Evolutionary conservation across 2,797 vertebrate species (phyloP).

Genomic region (Galago senegalensis): DNA sequence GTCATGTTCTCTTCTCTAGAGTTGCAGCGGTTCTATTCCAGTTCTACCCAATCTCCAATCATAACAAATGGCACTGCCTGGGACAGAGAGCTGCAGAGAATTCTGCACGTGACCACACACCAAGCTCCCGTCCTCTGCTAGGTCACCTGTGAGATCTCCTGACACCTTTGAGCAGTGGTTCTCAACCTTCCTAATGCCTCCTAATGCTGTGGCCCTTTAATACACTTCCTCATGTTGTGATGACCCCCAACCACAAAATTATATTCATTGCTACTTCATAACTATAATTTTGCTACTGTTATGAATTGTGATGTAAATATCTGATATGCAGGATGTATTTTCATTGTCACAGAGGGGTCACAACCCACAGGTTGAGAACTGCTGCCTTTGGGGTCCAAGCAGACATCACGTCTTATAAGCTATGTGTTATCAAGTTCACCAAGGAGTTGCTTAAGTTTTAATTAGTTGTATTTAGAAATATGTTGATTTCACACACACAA

Average conservation of each 20-base stretch:
- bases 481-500: not conserved
- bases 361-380: no score
- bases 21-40: accelerated
- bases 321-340: no score
- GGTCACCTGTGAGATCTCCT: not conserved
- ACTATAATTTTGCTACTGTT: no score
- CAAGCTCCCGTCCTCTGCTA: not conserved
- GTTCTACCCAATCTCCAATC: no score
- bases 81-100: not conserved
- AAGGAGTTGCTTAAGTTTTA: not conserved
- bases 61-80: not conserved
- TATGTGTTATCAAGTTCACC: not conserved
- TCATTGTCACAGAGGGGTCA: no score
- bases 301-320: no score
- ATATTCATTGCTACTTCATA: no score
- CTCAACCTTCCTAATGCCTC: no score
- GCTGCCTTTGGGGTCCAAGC: not conserved
- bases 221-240: no score
- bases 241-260: no score
- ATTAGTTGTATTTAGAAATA: not conserved
- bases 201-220: no score
- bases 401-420: not conserved
- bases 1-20: not conserved
- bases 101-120: accelerated
- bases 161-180: not conserved